phyloP scores from a whole-genome alignment of 2,888 invertebrate genomes.

The Oscheius onirici region DNA sequence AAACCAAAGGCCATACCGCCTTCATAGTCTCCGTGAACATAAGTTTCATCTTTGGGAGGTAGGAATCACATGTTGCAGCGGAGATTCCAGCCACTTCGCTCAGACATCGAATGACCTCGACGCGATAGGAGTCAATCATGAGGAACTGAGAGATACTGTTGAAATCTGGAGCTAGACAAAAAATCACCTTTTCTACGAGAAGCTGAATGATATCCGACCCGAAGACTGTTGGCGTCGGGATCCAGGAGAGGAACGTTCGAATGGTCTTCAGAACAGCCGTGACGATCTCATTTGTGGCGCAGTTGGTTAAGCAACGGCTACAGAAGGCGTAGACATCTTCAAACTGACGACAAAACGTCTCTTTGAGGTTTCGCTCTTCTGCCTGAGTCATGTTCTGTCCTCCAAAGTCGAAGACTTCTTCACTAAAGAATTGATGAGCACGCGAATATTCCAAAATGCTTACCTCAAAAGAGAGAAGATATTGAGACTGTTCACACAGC shows the following conservation, averaged over 20 bases:
- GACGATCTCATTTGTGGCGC: conserved; percentile 94
- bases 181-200: conserved; percentile 80
- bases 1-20: conserved; percentile 76
- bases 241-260: conserved; percentile 96
- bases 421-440: conserved; percentile 76
- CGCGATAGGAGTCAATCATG: conserved; percentile 94
- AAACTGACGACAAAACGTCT: conserved; percentile 98
- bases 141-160: conserved; percentile 80
- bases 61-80: conserved; percentile 76
- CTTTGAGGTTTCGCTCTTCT: conserved; percentile 97
- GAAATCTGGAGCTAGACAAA: background rate
- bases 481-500: conserved; percentile 99
- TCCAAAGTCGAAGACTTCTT: conserved; percentile 98
- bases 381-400: conserved; percentile 98
- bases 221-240: conserved; percentile 98
- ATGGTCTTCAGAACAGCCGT: conserved; percentile 95
- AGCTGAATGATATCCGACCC: conserved; percentile 96
- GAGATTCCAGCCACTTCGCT: conserved; percentile 85
- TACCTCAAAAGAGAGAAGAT: conserved; percentile 89
- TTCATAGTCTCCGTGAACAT: conserved; percentile 91
- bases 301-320: conserved; percentile 95
- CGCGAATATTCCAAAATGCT: background rate
- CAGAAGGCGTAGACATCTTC: conserved; percentile 97
- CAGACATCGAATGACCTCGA: conserved; percentile 95
- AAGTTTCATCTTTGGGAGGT: conserved; percentile 89